phyloP scores from a whole-genome alignment of 2,888 invertebrate genomes.

The Eumacrocentrus americanus region DNA sequence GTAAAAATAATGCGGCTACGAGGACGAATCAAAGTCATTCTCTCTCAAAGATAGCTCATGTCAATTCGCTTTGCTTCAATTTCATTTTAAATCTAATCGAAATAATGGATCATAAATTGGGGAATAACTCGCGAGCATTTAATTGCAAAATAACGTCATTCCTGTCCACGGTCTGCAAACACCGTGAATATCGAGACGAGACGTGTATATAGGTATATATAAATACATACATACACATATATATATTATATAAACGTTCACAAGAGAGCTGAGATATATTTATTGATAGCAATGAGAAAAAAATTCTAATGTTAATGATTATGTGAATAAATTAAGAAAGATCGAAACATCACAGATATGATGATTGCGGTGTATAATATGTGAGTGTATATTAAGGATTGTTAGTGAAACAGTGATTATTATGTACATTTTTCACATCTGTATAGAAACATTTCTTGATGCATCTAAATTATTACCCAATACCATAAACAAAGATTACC shows the following conservation, averaged over 20 bases:
- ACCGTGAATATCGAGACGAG: too few species aligned
- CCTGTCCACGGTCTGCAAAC: slow-evolving; percentile 37
- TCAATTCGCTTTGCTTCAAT: slow-evolving; percentile 16
- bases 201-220: slow-evolving; percentile 28
- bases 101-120: slow-evolving; percentile 1
- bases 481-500: slow-evolving; percentile 38
- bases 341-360: too few species aligned
- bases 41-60: slow-evolving; percentile 9
- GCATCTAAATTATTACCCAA: slow-evolving; percentile 38
- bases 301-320: slow-evolving; percentile 19
- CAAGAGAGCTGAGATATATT: slow-evolving; percentile 57
- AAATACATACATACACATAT: too few species aligned
- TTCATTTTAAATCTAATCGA: slow-evolving; percentile 3
- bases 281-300: slow-evolving; percentile 29
- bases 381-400: slow-evolving; percentile 6
- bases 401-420: slow-evolving; percentile 10
- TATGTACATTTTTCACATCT: slow-evolving; percentile 6
- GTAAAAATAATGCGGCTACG: slow-evolving; percentile 26
- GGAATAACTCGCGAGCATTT: slow-evolving; percentile 43
- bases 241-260: slow-evolving; percentile 34
- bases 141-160: slow-evolving; percentile 47
- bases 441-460: slow-evolving; percentile 11
- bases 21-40: slow-evolving; percentile 49
- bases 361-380: too few species aligned
- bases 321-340: slow-evolving; percentile 22